Evolutionary conservation across 2,888 invertebrate genomes (phyloP), one percentile per base, ranked within the genome.

Genomic region (Chouioia cunea): DNA sequence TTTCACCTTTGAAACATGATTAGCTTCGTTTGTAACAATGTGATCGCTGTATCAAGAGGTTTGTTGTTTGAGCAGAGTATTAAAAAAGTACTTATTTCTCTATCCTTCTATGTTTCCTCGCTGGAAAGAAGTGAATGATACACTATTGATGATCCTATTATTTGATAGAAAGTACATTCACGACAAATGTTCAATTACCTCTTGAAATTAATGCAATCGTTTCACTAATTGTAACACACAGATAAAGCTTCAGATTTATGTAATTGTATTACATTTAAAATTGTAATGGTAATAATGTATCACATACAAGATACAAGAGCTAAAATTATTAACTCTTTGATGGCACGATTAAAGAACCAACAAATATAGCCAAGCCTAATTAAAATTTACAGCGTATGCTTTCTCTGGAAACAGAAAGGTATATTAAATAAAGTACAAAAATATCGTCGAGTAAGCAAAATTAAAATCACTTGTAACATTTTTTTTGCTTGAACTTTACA

Each of bases 351-450:
- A 65, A 58, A 58, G 6, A 58, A 46, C 58, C 22, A 58, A 65
- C 23, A 52, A 58, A 65, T 52, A 23, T 16, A 2, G 65, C 47
- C 6, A 4, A 14, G 15, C 36, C 48, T 67, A 67, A 60, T 60
- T 59, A 54, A n/a, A 67, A 67, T 47, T 2, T n/a, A 20, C 20
- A 36, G 23, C 18, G 2, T 27, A 18, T 15, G 60, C 67, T 60
- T 67, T 67, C 67, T 58, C 60, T 60, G 22, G 54, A 67, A 47
- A 62, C 60, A 60, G 53, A 62, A 60, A 43, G 60, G 54, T 62
- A 54, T 56, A 53, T 43, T 47, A 67, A 67, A 54, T 56, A 36
- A 62, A 48, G 56, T 48, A 60, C 59, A 67, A 60, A 54, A 59
- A 59, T 36, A 3, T n/a, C 10, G 4, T 48, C 12, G 58, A 67